Evolutionary conservation across 2,797 vertebrate species (phyloP).

Genomic region (Aselliscus stoliczkanus): DNA sequence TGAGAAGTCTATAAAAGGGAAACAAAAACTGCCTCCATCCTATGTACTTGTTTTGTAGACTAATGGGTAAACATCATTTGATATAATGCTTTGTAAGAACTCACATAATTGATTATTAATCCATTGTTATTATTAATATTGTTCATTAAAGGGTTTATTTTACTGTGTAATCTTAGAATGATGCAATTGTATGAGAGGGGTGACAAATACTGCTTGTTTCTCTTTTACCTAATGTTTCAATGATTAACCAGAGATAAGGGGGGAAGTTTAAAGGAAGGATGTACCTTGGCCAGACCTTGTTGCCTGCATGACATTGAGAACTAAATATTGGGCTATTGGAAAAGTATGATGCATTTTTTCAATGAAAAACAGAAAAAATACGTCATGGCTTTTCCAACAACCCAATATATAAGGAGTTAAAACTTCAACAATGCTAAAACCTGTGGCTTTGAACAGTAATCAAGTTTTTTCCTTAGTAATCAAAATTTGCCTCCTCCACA

Average conservation of each 20-base stretch:
- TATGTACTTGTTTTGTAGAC: neutral
- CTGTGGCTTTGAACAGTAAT: neutral
- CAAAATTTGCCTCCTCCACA: neutral
- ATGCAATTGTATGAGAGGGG: neutral
- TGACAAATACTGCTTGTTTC: neutral
- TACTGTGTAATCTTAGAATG: neutral
- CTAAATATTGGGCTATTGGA: too few relatives aligned
- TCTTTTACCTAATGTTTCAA: neutral
- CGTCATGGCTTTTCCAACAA: too few relatives aligned
- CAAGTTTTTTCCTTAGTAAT: neutral
- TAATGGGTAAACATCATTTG: neutral
- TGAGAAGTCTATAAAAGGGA: neutral
- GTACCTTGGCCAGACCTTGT: accelerated
- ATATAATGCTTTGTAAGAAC: neutral
- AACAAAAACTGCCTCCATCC: neutral
- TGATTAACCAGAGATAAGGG: neutral
- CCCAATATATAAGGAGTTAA: neutral
- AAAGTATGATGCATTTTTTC: too few relatives aligned
- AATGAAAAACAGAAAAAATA: too few relatives aligned
- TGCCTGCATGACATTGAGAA: neutral
- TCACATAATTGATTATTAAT: neutral
- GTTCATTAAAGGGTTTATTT: neutral
- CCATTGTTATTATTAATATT: neutral
- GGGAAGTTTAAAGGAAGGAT: neutral
- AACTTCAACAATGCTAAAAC: neutral